Percentiles rank a stretch among this genome's conserved stretches.
phyloP scores from a whole-genome alignment of 2,113 vertebrate species.

The Montifringilla adamsi region DNA sequence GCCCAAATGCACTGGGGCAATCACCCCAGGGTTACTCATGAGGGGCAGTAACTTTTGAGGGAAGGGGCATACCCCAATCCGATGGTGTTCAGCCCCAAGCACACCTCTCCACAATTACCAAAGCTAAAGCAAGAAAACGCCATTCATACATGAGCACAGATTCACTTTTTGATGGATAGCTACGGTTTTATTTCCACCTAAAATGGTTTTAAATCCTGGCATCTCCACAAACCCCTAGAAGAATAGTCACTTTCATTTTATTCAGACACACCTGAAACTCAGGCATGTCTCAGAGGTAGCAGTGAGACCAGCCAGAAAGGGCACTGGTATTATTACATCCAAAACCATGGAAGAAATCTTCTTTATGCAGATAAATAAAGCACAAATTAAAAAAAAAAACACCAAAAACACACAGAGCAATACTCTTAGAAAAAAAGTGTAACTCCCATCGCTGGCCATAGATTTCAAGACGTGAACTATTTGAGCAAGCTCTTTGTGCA shows the following conservation, averaged over 20 bases:
- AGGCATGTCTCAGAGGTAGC: background rate
- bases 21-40: accelerated
- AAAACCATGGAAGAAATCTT: background rate
- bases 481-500: background rate
- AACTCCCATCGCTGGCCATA: accelerated
- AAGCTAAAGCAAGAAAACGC: background rate
- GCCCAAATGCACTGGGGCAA: accelerated
- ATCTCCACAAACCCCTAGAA: background rate
- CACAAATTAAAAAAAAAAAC: background rate
- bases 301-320: background rate
- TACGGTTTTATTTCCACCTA: background rate
- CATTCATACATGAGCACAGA: background rate
- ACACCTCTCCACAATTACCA: background rate
- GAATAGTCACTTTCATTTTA: background rate
- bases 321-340: background rate
- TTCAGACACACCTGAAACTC: background rate
- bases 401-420: background rate
- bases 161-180: background rate
- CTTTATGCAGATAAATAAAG: background rate
- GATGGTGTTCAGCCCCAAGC: accelerated
- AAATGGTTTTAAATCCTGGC: background rate
- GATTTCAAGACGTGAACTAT: background rate
- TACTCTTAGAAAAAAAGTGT: accelerated
- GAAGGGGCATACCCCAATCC: background rate
- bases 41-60: background rate